A percentile compares a stretch with the other conserved stretches of the same genome.
These are phyloP conservation scores for Cryptus armator DNA, from an alignment of 2,888 invertebrate species.

Conservation along the genomic window DNA sequence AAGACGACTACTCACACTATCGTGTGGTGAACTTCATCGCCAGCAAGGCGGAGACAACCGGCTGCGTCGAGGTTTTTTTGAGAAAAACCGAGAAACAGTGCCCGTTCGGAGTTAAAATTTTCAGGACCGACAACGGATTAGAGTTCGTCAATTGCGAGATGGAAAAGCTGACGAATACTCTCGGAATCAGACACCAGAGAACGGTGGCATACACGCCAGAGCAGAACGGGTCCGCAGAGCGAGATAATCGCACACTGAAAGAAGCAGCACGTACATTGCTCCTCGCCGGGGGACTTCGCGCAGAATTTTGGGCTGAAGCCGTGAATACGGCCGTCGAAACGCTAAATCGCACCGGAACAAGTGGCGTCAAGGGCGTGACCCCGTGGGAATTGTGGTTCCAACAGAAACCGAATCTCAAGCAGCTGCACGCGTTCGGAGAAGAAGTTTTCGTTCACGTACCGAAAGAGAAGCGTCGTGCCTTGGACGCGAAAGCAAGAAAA, in stretches of 20 bases:
- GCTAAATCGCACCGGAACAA: conserved; percentile 35
- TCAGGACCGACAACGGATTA: conserved; percentile 59
- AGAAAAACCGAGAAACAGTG: conserved; percentile 56
- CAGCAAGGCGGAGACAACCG: conserved; percentile 54
- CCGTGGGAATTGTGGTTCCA: conserved; percentile 39
- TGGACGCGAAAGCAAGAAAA: conserved; percentile 17
- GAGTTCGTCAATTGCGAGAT: conserved; percentile 49
- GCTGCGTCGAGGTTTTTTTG: conserved; percentile 39
- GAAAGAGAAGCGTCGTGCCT: conserved; percentile 34
- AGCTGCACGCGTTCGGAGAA: conserved; percentile 42
- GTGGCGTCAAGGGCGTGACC: conserved; percentile 17
- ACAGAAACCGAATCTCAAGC: conserved; percentile 6
- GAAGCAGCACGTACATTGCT: conserved; percentile 62
- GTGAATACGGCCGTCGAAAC: too few species aligned
- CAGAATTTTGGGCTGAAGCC: too few species aligned
- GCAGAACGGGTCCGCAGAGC: conserved; percentile 55
- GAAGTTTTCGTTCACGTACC: conserved; percentile 38
- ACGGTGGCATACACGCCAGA: conserved; percentile 61
- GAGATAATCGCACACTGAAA: conserved; percentile 56
- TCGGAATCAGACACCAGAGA: conserved; percentile 43
- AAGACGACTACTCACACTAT: conserved; percentile 59
- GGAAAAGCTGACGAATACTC: background rate
- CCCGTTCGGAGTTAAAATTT: conserved; percentile 8
- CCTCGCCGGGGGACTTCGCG: conserved; percentile 3
- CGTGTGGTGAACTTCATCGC: conserved; percentile 51